phyloP scores from a whole-genome alignment of 2,797 vertebrate genomes.

The Scyliorhinus canicula region DNA sequence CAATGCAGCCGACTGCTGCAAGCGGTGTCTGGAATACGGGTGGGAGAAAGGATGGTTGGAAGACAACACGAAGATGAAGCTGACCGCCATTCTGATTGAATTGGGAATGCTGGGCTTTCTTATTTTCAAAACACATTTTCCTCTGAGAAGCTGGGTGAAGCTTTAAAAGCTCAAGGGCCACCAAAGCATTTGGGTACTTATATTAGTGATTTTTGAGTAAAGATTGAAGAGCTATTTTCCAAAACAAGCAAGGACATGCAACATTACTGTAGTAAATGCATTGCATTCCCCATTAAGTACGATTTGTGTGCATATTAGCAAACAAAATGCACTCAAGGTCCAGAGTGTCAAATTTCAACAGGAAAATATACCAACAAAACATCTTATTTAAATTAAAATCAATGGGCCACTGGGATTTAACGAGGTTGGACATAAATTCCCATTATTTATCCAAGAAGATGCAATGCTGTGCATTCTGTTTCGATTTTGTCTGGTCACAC shows the following conservation, averaged over 20 bases:
- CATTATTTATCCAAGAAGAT: neutral
- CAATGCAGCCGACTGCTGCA: neutral
- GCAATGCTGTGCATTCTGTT: neutral
- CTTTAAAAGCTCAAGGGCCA: neutral
- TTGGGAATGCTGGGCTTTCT: neutral
- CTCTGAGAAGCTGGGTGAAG: neutral
- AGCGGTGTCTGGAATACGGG: neutral
- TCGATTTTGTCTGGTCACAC: slow-evolving; percentile 23
- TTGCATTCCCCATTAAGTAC: neutral
- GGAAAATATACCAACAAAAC: neutral
- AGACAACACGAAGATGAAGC: neutral
- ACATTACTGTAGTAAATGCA: neutral
- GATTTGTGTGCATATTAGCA: neutral
- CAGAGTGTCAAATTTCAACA: neutral
- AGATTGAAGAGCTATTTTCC: slow-evolving; percentile 1
- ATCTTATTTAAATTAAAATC: slow-evolving; percentile 26
- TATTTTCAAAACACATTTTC: neutral
- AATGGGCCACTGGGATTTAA: neutral
- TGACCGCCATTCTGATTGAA: neutral
- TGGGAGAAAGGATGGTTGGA: neutral
- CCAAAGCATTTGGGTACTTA: neutral
- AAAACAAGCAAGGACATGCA: neutral
- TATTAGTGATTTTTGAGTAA: neutral
- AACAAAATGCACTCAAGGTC: neutral
- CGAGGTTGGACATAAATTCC: neutral